These are phyloP conservation scores for Scomberomorus guttatus DNA, from an alignment of 2,797 vertebrate genomes.

Conservation along the genomic window DNA sequence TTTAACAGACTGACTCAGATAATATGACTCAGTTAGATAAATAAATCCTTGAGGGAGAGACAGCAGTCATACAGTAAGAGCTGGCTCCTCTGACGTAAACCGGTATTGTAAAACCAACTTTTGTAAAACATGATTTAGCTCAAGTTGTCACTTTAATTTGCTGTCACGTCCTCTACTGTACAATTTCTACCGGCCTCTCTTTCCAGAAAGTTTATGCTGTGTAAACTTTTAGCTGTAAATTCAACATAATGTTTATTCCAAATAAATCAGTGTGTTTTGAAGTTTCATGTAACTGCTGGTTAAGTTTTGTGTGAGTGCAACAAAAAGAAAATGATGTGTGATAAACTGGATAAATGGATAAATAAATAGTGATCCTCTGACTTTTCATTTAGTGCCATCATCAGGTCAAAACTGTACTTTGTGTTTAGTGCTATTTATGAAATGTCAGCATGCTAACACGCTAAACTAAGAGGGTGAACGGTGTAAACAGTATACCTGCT, in stretches of 20 bases:
- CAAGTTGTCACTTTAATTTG: not conserved
- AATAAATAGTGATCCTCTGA: too few species aligned
- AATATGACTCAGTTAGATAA: conserved; percentile 10
- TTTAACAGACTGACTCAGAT: conserved; percentile 4
- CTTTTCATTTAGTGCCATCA: too few species aligned
- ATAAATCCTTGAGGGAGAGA: not conserved
- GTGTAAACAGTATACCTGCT: too few species aligned
- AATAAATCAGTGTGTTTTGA: not conserved
- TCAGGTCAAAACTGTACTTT: too few species aligned
- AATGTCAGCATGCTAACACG: too few species aligned
- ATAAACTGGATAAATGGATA: not conserved
- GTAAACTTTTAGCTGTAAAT: not conserved
- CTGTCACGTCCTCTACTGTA: not conserved
- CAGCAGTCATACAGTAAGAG: not conserved
- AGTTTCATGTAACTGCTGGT: not conserved
- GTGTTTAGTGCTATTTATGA: too few species aligned
- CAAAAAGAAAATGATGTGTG: not conserved
- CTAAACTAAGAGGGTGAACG: too few species aligned
- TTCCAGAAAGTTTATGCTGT: not conserved
- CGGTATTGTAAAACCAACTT: not conserved
- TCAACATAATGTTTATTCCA: not conserved
- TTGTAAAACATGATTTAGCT: too few species aligned
- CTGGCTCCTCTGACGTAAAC: not conserved
- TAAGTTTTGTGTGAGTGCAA: too few species aligned
- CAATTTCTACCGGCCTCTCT: not conserved